Conservation (phyloP, 64 coral and sea anemone species). For the Stylophora pistillata region DNA sequence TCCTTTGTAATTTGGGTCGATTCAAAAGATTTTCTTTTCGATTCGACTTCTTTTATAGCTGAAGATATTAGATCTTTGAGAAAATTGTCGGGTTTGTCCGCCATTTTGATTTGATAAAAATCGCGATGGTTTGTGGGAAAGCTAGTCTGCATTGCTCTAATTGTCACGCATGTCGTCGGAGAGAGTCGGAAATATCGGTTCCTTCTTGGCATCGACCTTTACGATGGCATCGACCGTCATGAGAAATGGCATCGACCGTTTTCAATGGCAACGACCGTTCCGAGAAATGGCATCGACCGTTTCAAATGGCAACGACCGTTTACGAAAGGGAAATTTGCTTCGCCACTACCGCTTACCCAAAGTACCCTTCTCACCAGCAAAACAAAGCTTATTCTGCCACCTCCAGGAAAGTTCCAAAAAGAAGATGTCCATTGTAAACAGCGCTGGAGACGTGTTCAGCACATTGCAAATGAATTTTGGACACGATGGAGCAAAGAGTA, state of each 20-base stretch:
- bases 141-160: neutral
- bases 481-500: too few relatives aligned
- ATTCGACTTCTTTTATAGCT: constrained; percentile 47
- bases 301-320: constrained; percentile 7
- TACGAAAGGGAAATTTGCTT: neutral
- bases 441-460: too few relatives aligned
- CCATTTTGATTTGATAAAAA: constrained; percentile 31
- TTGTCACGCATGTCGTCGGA: constrained; percentile 17
- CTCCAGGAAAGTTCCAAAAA: too few relatives aligned
- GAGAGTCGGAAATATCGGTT: constrained; percentile 14
- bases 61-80: constrained; percentile 46
- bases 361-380: too few relatives aligned
- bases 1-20: constrained; percentile 21
- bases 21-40: constrained; percentile 23
- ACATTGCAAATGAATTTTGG: too few relatives aligned
- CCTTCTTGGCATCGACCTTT: constrained; percentile 14
- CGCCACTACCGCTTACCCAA: too few relatives aligned
- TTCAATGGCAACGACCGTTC: neutral
- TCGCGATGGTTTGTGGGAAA: constrained; percentile 14
- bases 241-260: constrained; percentile 9
- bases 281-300: constrained; percentile 19
- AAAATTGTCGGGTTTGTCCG: constrained; percentile 33
- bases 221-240: constrained; percentile 8
- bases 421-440: too few relatives aligned
- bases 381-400: too few relatives aligned